Evolutionary conservation across 2,797 vertebrate genomes (phyloP).

Genomic region (Pipistrellus pygmaeus): DNA sequence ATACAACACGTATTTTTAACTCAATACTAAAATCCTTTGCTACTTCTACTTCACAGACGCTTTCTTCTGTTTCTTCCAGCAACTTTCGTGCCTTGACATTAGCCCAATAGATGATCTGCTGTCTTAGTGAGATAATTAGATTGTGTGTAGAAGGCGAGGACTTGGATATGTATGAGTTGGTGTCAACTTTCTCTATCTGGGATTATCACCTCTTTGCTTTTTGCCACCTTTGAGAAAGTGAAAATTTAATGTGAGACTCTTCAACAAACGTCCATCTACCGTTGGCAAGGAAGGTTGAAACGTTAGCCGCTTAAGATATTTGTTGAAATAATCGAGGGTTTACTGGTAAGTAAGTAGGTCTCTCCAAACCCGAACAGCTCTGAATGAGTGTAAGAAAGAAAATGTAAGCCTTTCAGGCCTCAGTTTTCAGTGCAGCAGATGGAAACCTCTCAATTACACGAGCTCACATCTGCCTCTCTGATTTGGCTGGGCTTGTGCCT

Average conservation of each 20-base stretch:
- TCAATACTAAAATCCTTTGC: not conserved
- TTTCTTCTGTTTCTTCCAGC: not conserved
- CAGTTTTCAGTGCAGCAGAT: not conserved
- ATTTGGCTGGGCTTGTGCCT: not conserved
- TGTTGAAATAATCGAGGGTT: not conserved
- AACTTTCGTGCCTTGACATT: not conserved
- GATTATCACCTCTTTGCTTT: not conserved
- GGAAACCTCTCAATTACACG: conserved; percentile 36
- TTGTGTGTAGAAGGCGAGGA: not conserved
- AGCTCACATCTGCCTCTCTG: not conserved
- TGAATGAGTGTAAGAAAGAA: not conserved
- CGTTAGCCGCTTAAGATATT: not conserved
- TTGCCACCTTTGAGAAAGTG: not conserved
- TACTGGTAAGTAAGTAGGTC: not conserved
- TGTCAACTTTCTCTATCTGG: not conserved
- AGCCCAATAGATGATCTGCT: not conserved
- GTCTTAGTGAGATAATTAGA: not conserved
- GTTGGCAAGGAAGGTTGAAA: not conserved
- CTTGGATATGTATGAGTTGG: not conserved
- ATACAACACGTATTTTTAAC: not conserved
- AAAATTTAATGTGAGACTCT: not conserved
- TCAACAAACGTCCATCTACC: not conserved
- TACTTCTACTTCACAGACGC: not conserved
- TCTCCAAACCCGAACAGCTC: not conserved
- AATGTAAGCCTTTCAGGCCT: not conserved